phyloP scores from a whole-genome alignment of 2,888 invertebrate species.

The Eudasyphora cyanicolor region DNA sequence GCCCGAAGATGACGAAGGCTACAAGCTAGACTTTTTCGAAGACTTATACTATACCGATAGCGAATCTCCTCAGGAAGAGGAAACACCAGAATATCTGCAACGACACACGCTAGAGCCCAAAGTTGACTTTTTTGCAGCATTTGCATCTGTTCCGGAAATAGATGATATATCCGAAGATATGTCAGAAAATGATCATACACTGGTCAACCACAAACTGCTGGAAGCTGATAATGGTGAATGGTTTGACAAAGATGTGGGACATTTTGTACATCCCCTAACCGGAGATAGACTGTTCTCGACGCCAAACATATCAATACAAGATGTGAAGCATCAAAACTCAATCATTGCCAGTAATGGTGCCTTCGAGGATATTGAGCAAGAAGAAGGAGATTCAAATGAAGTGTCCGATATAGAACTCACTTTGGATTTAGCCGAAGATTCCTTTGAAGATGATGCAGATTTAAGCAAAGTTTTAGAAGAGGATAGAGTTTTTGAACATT shows the following conservation, averaged over 20 bases:
- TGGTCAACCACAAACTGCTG: background rate
- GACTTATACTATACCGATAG: constrained; percentile 18
- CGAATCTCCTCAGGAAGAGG: constrained; percentile 17
- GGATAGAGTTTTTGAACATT: constrained; percentile 48
- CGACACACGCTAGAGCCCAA: constrained; percentile 12
- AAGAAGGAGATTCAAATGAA: background rate
- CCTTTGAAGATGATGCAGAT: constrained; percentile 27
- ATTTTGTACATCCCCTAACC: constrained; percentile 66
- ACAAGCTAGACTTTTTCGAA: background rate
- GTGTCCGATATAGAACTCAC: background rate
- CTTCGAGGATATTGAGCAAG: background rate
- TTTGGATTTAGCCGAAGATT: background rate
- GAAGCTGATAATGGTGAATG: background rate
- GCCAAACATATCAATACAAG: background rate
- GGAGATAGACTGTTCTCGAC: constrained; percentile 7
- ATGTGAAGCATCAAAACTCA: background rate
- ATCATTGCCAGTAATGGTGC: background rate
- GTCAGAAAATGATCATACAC: background rate
- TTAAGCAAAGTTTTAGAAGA: fast-evolving
- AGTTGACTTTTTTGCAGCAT: constrained; percentile 65
- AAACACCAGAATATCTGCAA: constrained; percentile 29
- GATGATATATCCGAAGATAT: constrained; percentile 61
- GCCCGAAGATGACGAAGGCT: background rate
- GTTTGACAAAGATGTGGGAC: constrained; percentile 40
- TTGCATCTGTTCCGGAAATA: constrained; percentile 67